Percentiles rank a stretch among this genome's conserved stretches.
Conservation (phyloP, 1,140 invertebrate genomes). For the Zaprionus nigranus region DNA sequence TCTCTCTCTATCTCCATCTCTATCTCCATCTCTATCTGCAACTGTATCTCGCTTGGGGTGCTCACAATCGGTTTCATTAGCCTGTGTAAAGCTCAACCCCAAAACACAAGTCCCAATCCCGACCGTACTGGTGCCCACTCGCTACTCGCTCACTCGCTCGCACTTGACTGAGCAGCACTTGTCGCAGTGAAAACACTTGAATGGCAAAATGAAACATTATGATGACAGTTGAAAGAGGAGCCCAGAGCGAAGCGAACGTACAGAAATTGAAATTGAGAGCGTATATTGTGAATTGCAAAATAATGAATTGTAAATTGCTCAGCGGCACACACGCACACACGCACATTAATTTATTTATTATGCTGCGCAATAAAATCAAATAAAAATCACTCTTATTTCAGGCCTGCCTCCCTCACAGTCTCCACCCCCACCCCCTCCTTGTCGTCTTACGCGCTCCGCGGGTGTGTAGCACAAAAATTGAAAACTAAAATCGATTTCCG, state of each 20-base stretch:
- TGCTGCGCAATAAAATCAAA: slow-evolving; percentile 69
- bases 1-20: too few species aligned
- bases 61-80: slow-evolving; percentile 37
- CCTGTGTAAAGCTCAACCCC: slow-evolving; percentile 8
- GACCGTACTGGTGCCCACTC: background rate
- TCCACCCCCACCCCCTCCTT: background rate
- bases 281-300: slow-evolving; percentile 59
- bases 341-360: slow-evolving; percentile 48
- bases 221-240: slow-evolving; percentile 51
- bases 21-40: background rate
- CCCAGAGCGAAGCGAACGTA: background rate
- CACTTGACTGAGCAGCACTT: slow-evolving; percentile 33
- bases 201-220: slow-evolving; percentile 74
- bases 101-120: slow-evolving; percentile 26
- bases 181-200: slow-evolving; percentile 53
- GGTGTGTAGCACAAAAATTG: slow-evolving; percentile 23
- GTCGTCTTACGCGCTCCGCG: too few species aligned
- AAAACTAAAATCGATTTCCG: slow-evolving; percentile 82
- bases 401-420: background rate
- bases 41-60: background rate
- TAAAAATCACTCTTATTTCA: slow-evolving; percentile 43
- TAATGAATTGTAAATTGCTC: slow-evolving; percentile 74
- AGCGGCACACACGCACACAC: slow-evolving; percentile 3
- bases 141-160: background rate
- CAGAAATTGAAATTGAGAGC: slow-evolving; percentile 69